Conservation (phyloP, 1,140 invertebrate species). For the Drosophila pallidifrons region DNA sequence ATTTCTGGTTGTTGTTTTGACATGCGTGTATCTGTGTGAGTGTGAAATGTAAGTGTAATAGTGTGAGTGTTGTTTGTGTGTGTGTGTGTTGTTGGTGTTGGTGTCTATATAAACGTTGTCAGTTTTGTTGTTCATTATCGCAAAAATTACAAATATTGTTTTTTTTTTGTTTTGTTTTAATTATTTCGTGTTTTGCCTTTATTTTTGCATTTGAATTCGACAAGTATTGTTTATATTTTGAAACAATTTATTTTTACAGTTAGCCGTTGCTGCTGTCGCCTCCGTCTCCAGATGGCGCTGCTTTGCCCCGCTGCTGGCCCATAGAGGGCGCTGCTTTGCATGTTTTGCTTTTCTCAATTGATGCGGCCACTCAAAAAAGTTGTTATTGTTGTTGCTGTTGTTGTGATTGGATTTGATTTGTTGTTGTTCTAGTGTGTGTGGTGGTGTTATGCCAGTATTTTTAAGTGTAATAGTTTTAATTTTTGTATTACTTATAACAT, state of each 20-base stretch:
- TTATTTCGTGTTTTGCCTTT: constrained; percentile 24
- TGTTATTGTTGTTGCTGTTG: constrained; percentile 36
- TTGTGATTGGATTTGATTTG: constrained; percentile 26
- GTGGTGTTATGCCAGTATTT: constrained; percentile 52
- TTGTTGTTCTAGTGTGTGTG: constrained; percentile 27
- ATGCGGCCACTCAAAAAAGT: constrained; percentile 19
- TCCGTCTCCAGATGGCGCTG: constrained; percentile 56
- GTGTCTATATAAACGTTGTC: constrained; percentile 79
- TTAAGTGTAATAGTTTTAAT: constrained; percentile 73
- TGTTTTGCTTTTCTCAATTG: constrained; percentile 7
- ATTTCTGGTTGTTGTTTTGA: constrained; percentile 69
- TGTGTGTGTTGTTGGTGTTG: constrained; percentile 37
- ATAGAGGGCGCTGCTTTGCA: constrained; percentile 40
- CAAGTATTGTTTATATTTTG: constrained; percentile 40
- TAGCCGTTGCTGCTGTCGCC: constrained; percentile 35
- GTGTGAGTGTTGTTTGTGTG: constrained; percentile 40
- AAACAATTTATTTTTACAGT: constrained; percentile 53
- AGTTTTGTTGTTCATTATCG: constrained; percentile 48
- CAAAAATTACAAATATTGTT: constrained; percentile 75
- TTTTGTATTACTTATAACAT: constrained; percentile 65
- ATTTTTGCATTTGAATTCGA: constrained; percentile 37
- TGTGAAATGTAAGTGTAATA: constrained; percentile 29
- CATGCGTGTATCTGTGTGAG: constrained; percentile 54
- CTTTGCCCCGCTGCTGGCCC: constrained; percentile 21
- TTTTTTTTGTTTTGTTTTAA: constrained; percentile 9